Base-by-base conservation (phyloP, 2,888 invertebrate genomes). In the Athrips mouffetella region DNA sequence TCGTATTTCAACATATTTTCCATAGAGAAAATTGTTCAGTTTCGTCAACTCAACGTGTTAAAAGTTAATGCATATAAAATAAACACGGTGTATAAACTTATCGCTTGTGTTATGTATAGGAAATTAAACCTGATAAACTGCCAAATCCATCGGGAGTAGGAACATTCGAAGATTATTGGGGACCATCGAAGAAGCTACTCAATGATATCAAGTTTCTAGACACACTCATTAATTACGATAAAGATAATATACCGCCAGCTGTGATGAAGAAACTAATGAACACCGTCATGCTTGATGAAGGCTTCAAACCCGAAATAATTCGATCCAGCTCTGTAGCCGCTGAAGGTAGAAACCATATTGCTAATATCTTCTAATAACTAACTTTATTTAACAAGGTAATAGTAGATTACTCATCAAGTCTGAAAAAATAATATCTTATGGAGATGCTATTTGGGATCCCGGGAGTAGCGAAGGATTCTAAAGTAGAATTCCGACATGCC, bases 121-220 rank as follows among this genome's bases (percentile, higher is more conserved):
- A 95, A 56, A 89, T 96, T 4, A 98, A 98, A 83, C 95, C 98
- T 0, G 97, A 98, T 58, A 92, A 94, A 67, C 83, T 96, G 29
- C 94, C 94, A 0, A 94, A 94, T 71, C 94, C 96, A 0, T 92
- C 91, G 11, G 96, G 96, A 0, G 91, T 94, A 6, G 96, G 96
- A 2, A 93, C 94, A 55, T 76, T 94, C 1, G 98, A 98, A 58
- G 98, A 98, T 71, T 98, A 92, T 70, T 98, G 98, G 98, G 94
- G 94, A 0, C 93, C 96, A 0, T 96, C 98, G 0, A 94, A 96
- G 68, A 94, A 95, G 72, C 78, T 97, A 13, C 88, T 98, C 1
- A 95, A 96, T 52, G 98, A 98, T 72, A 93, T 97, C 58, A 97
- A 95, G 71, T 98, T 99, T 72, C 80, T 99, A 47, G 97, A 98